Evolutionary conservation across 1,140 invertebrate genomes (phyloP), one percentile per base, ranked within the genome.

Genomic region (Scaptomyza graminum): DNA sequence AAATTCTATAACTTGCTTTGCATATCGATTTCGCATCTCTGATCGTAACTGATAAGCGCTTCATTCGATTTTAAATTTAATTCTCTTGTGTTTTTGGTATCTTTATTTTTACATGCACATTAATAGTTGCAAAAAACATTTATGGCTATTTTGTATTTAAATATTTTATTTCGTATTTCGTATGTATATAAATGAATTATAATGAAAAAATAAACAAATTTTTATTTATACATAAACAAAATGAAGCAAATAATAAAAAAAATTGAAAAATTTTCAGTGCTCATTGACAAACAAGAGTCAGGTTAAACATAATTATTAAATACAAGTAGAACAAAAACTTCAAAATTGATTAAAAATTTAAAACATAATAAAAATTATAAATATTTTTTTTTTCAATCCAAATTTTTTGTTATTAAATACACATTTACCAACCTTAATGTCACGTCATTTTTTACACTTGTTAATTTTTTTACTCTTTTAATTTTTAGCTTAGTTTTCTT

Each of bases 41-140:
- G 56, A 59, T 67, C 61, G 59, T 74, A 60, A 76, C 55, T 54
- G 44, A 59, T 74, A 62, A 63, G 43, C 37, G 13, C 16, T 49
- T 69, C 44, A 37, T 65, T 66, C 51, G 46, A 71, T 68, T 1
- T 15, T 28, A 52, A 12, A 41, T 62, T 49, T 63, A 31, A 70
- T 63, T 76, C 7, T 31, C 28, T 37, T 34, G 31, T 8, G 12
- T 22, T 65, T 68, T 50, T 66, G 12, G 15, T 57, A 57, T 34
- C 52, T 60, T 88, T 73, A 67, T 83, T 74, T 79, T 79, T 76
- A 84, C 80, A 88, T 88, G 79, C 83, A 88, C 83, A 88, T 88
- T 88, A 83, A 88, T 88, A 88, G 73, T 83, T 88, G 83, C 82
- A 88, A 88, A 85, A 83, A 87, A 87, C 82, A 87, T 87, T 70